These are phyloP conservation scores for Tenthredo livida DNA, from an alignment of 2,888 invertebrate genomes.

Conservation along the genomic window DNA sequence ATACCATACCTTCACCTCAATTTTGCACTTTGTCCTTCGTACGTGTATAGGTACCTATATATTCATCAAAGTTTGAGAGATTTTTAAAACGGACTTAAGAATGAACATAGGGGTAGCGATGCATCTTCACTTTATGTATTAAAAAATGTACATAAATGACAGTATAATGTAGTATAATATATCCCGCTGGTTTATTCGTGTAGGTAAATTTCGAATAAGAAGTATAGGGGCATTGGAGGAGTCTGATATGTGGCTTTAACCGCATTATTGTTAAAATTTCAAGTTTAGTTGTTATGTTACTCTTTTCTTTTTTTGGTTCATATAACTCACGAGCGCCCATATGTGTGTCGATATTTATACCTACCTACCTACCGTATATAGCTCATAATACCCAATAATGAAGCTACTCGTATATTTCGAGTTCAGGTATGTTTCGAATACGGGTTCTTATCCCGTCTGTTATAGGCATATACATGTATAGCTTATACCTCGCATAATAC, in stretches of 20 bases:
- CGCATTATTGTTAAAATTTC: background rate
- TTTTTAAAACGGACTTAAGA: too few species aligned
- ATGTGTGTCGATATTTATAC: constrained; percentile 25
- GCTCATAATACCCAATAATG: background rate
- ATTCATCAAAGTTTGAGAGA: background rate
- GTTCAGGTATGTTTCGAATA: constrained; percentile 35
- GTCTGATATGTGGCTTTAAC: constrained; percentile 13
- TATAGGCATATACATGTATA: background rate
- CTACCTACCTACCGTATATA: background rate
- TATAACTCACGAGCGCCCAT: constrained; percentile 1
- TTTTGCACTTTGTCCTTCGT: background rate
- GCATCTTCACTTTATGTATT: background rate
- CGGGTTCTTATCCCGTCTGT: constrained; percentile 11
- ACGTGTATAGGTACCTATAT: too few species aligned
- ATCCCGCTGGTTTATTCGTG: background rate
- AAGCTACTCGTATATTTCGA: constrained; percentile 11
- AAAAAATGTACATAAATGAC: background rate
- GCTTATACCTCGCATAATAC: background rate
- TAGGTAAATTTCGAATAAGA: background rate
- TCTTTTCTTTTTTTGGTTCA: background rate
- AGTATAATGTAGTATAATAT: background rate
- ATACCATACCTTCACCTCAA: background rate
- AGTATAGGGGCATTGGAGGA: background rate
- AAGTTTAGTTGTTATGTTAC: background rate
- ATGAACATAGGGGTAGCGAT: background rate